A percentile compares a stretch with the other conserved stretches of the same genome.
Conservation (phyloP, 2,113 vertebrate species). For the Anser cygnoides region DNA sequence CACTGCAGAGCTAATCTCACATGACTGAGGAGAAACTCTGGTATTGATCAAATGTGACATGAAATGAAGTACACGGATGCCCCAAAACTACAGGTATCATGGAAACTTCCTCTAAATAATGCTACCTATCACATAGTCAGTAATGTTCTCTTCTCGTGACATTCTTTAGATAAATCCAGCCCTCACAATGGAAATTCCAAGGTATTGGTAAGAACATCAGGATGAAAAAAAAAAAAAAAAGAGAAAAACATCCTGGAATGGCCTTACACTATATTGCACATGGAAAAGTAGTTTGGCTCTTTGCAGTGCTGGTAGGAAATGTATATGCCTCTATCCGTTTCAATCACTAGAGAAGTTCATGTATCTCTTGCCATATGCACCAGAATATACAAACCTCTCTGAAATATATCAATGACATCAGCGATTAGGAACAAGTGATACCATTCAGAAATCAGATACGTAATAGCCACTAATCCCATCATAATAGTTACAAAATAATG, state of each 20-base stretch:
- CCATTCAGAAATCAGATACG: conserved; percentile 36
- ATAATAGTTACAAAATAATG: conserved; percentile 51
- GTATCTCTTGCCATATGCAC: not conserved
- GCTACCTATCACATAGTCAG: not conserved
- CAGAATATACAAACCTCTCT: not conserved
- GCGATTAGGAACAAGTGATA: not conserved
- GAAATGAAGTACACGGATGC: not conserved
- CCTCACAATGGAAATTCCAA: not conserved
- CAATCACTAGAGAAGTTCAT: not conserved
- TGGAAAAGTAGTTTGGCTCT: not conserved
- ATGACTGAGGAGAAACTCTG: not conserved
- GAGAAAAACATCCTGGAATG: not conserved
- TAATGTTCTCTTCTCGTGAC: not conserved
- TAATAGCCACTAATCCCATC: conserved; percentile 46
- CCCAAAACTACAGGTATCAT: not conserved
- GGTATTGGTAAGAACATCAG: not conserved
- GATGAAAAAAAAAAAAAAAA: not conserved
- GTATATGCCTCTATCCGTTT: not conserved
- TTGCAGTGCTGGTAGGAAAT: not conserved
- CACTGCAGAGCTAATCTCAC: not conserved
- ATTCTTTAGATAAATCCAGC: not conserved
- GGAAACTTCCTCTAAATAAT: not conserved
- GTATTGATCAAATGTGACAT: not conserved
- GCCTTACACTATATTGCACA: not conserved
- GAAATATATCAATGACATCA: not conserved